These are phyloP conservation scores for Parnassius orleans DNA, from an alignment of 2,888 invertebrate genomes.

Conservation along the genomic window DNA sequence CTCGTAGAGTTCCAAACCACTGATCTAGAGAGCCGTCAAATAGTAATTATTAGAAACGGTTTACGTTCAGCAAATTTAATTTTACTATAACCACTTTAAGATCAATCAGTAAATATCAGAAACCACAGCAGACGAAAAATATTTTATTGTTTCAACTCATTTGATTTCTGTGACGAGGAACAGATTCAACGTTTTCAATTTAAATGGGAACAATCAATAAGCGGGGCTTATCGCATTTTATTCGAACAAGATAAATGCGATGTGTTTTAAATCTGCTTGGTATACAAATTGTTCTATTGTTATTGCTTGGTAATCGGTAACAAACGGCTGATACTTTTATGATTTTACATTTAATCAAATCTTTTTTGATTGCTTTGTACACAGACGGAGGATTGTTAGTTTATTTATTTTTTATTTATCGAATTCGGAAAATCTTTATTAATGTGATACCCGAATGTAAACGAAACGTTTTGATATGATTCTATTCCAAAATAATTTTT, in stretches of 20 bases:
- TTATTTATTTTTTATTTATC: too few relatives aligned
- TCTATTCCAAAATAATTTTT: neutral
- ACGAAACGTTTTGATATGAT: neutral
- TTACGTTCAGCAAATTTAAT: too few relatives aligned
- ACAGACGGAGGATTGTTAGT: too few relatives aligned
- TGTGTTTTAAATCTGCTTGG: constrained; percentile 68
- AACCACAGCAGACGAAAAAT: neutral
- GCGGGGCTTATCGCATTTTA: constrained; percentile 66
- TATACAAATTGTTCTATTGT: constrained; percentile 63
- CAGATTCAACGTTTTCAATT: constrained; percentile 65
- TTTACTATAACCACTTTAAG: neutral
- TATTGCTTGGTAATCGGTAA: constrained; percentile 48
- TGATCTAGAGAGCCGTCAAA: too few relatives aligned
- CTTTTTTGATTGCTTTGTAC: constrained; percentile 18
- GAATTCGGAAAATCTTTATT: too few relatives aligned
- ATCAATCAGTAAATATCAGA: neutral
- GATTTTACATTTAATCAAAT: constrained; percentile 26
- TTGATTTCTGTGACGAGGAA: constrained; percentile 58
- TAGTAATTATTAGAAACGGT: too few relatives aligned
- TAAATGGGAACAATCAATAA: constrained; percentile 72
- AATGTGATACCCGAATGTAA: too few relatives aligned
- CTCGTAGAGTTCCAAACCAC: too few relatives aligned
- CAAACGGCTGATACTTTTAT: constrained; percentile 51
- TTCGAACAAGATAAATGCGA: constrained; percentile 62
- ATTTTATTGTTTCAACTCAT: constrained; percentile 52